Evolutionary conservation across 2,113 vertebrate genomes (phyloP).

Genomic region (Athene cunicularia): DNA sequence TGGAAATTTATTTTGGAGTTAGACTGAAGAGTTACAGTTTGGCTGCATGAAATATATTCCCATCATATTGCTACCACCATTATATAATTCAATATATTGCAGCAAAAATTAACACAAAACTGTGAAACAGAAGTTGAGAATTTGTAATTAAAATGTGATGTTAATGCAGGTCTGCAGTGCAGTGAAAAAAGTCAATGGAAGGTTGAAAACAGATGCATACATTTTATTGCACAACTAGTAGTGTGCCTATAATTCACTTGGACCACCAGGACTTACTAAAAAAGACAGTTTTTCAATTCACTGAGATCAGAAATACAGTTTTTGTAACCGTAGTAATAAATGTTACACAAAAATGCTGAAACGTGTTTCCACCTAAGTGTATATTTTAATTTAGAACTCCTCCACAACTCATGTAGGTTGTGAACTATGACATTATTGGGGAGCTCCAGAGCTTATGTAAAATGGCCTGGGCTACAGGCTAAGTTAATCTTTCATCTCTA

Average conservation of each 20-base stretch:
- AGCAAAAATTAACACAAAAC: background rate
- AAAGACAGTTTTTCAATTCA: background rate
- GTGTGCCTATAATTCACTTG: background rate
- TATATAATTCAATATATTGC: background rate
- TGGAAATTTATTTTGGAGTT: slow-evolving; percentile 3
- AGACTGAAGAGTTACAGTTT: background rate
- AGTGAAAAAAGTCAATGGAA: background rate
- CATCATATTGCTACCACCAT: background rate
- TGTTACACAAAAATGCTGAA: background rate
- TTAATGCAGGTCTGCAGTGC: background rate
- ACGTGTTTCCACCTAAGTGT: background rate
- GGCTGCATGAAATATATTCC: background rate
- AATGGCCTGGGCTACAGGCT: background rate
- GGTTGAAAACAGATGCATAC: background rate
- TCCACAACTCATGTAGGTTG: background rate
- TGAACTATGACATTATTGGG: background rate
- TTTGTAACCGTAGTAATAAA: background rate
- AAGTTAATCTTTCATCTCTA: background rate
- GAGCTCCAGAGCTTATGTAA: background rate
- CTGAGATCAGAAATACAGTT: background rate
- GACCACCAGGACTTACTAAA: background rate
- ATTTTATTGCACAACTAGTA: background rate
- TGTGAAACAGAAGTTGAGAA: background rate
- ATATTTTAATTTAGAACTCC: background rate
- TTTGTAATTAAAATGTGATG: slow-evolving; percentile 14